A percentile compares a stretch with the other conserved stretches of the same genome.
These are phyloP conservation scores for Anolis apletophallus DNA, from an alignment of 2,797 vertebrate species.

Conservation along the genomic window DNA sequence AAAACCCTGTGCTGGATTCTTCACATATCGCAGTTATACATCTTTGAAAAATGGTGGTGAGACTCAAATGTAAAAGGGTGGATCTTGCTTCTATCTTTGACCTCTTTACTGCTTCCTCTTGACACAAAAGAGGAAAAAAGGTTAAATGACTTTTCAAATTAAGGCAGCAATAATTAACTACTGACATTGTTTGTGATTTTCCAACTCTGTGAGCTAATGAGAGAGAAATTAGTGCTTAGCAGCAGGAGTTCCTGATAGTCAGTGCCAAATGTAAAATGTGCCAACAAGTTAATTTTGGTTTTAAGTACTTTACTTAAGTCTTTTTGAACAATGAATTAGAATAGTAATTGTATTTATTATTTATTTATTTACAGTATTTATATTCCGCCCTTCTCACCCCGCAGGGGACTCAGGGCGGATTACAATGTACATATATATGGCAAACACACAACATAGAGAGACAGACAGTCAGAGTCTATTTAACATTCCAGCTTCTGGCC, in stretches of 20 bases:
- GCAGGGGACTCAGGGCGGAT: too few relatives aligned
- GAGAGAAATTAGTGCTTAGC: slow-evolving; percentile 74
- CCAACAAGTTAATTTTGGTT: slow-evolving; percentile 72
- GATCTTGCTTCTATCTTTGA: slow-evolving; percentile 56
- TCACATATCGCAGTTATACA: slow-evolving; percentile 14
- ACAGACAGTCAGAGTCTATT: too few relatives aligned
- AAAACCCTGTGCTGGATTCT: not conserved
- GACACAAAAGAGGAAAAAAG: slow-evolving; percentile 54
- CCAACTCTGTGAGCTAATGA: slow-evolving; percentile 70
- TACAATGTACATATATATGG: too few relatives aligned
- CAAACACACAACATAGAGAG: too few relatives aligned
- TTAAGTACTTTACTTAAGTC: slow-evolving; percentile 69
- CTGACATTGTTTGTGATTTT: slow-evolving; percentile 73
- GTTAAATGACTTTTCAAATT: slow-evolving; percentile 73
- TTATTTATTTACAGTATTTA: too few relatives aligned
- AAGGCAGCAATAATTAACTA: slow-evolving; percentile 73
- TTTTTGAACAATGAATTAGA: slow-evolving; percentile 50
- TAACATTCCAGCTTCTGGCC: too few relatives aligned
- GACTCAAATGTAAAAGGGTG: slow-evolving; percentile 42
- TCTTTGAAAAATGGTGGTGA: slow-evolving; percentile 28
- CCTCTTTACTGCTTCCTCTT: slow-evolving; percentile 45
- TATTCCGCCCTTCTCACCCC: too few relatives aligned
- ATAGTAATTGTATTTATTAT: slow-evolving; percentile 27
- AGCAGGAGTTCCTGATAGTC: slow-evolving; percentile 70
- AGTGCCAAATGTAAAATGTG: slow-evolving; percentile 67